Conservation (phyloP, 2,797 vertebrate species). For the Sebastes matsubarae region DNA sequence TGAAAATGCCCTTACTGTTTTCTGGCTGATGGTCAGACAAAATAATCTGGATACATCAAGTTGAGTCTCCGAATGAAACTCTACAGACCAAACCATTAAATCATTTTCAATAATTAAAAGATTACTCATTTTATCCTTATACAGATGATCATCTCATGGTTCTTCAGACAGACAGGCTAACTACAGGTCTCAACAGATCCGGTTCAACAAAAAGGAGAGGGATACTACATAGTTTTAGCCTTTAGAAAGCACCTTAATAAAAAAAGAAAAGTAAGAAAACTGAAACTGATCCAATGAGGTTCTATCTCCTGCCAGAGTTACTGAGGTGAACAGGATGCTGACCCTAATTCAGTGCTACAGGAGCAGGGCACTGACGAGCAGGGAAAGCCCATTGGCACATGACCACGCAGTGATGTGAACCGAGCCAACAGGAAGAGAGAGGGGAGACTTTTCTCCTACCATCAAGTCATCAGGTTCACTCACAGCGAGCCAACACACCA, state of each 20-base stretch:
- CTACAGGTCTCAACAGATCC: background rate
- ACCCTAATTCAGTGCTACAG: background rate
- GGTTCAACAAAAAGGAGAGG: background rate
- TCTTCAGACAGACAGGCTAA: background rate
- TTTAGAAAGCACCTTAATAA: background rate
- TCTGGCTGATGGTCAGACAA: background rate
- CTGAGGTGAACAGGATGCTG: background rate
- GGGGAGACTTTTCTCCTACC: background rate
- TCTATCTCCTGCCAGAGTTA: background rate
- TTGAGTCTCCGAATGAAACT: background rate
- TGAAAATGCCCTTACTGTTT: background rate
- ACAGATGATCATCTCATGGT: background rate
- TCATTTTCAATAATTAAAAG: background rate
- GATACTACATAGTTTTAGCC: no score
- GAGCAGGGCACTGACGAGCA: background rate
- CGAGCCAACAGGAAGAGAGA: conserved; percentile 2
- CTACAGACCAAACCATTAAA: background rate
- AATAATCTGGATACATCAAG: background rate
- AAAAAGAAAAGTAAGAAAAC: background rate
- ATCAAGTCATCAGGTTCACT: conserved; percentile 1
- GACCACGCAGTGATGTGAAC: background rate
- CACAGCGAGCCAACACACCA: background rate
- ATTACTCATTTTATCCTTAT: background rate
- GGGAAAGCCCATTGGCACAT: conserved; percentile 13
- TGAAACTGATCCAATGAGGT: background rate